Conservation (phyloP, 2,888 invertebrate species). For the Drosophila leonis region DNA sequence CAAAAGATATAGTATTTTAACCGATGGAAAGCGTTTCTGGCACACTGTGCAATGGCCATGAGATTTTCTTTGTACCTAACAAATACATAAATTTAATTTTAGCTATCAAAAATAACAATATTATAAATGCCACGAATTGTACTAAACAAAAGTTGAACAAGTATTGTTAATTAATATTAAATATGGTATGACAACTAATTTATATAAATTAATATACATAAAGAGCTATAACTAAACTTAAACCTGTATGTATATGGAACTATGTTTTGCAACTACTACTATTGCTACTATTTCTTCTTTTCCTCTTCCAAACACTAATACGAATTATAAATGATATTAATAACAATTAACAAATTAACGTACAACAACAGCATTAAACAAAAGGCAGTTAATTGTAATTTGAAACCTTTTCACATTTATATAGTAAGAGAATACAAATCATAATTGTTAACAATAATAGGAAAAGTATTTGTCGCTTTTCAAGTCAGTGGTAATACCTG, state of each 20-base stretch:
- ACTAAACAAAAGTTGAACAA: constrained; percentile 49
- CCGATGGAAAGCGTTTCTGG: constrained; percentile 35
- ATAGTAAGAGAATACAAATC: constrained; percentile 20
- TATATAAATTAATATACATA: constrained; percentile 47
- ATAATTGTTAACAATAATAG: constrained; percentile 34
- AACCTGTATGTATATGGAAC: constrained; percentile 22
- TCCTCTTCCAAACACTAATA: constrained; percentile 59
- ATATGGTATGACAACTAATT: constrained; percentile 61
- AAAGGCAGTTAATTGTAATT: constrained; percentile 46
- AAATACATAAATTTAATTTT: constrained; percentile 53
- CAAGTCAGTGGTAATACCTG: constrained; percentile 36
- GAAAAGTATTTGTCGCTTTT: constrained; percentile 38
- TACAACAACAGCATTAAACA: constrained; percentile 47
- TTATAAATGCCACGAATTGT: constrained; percentile 62
- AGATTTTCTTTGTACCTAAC: constrained; percentile 71
- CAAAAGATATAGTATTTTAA: constrained; percentile 12
- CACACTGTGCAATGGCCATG: constrained; percentile 58
- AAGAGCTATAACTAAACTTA: constrained; percentile 32
- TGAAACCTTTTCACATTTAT: constrained; percentile 60
- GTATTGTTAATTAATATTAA: constrained; percentile 70
- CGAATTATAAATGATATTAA: constrained; percentile 38
- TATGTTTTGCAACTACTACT: constrained; percentile 47
- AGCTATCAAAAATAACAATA: constrained; percentile 41
- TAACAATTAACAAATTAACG: constrained; percentile 31
- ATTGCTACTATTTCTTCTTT: constrained; percentile 44